Percentiles rank a stretch among this genome's conserved stretches.
Conservation (phyloP, 2,888 invertebrate genomes). For the Stenichneumon culpator region DNA sequence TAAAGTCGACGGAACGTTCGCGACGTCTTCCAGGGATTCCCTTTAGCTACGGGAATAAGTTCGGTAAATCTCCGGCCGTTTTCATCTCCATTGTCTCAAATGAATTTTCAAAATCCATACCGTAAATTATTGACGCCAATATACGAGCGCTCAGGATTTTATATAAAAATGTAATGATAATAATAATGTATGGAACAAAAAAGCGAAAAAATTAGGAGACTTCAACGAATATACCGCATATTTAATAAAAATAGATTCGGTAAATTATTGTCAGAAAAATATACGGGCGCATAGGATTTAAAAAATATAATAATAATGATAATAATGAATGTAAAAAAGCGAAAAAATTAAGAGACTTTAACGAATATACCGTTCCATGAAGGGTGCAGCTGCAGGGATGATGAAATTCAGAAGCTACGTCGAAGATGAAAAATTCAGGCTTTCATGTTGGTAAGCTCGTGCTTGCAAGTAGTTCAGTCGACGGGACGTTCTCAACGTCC, state of each 20-base stretch:
- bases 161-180: background rate
- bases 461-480: too few relatives aligned
- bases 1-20: constrained; percentile 41
- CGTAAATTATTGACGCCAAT: background rate
- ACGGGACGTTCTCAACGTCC: too few relatives aligned
- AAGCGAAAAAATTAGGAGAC: too few relatives aligned
- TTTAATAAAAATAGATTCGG: background rate
- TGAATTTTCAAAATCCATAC: background rate
- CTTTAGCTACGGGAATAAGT: background rate
- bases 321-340: too few relatives aligned
- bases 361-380: background rate
- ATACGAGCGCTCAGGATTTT: background rate
- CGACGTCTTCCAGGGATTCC: background rate
- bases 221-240: too few relatives aligned
- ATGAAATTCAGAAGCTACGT: constrained; percentile 2
- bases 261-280: background rate
- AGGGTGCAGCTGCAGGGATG: background rate
- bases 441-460: constrained; percentile 21
- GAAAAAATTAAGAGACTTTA: too few relatives aligned
- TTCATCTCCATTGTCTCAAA: background rate
- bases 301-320: too few relatives aligned
- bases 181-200: too few relatives aligned
- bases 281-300: background rate
- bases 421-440: constrained; percentile 13
- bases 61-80: background rate